Percentiles rank a stretch among this genome's conserved stretches.
phyloP scores from a whole-genome alignment of 2,888 invertebrate species.

The Saturnia japonica region DNA sequence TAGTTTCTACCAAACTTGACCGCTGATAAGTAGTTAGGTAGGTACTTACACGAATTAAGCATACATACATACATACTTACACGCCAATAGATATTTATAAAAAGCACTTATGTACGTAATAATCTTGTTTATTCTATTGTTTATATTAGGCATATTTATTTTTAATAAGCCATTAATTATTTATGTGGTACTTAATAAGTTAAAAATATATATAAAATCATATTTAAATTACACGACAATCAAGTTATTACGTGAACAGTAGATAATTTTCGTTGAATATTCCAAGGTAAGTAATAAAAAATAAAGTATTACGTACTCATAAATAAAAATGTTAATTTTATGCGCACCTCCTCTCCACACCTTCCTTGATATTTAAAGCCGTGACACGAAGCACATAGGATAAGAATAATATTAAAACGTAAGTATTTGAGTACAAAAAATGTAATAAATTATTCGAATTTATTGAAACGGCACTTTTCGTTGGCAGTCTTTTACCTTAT shows the following conservation, averaged over 20 bases:
- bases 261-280: slow-evolving; percentile 8
- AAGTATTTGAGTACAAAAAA: not conserved
- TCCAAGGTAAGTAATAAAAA: not conserved
- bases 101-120: not conserved
- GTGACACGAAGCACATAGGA: not conserved
- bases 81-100: not conserved
- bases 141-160: not conserved
- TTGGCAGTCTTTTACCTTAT: slow-evolving; percentile 4
- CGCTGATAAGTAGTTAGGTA: too few relatives aligned
- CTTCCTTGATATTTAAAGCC: slow-evolving; percentile 2
- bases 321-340: slow-evolving; percentile 14
- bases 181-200: not conserved
- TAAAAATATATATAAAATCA: slow-evolving; percentile 18
- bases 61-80: not conserved
- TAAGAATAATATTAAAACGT: not conserved
- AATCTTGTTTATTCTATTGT: not conserved
- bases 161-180: not conserved
- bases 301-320: not conserved
- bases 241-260: slow-evolving; percentile 19
- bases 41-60: too few relatives aligned
- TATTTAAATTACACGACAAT: not conserved
- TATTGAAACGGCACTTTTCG: not conserved
- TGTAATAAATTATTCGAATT: slow-evolving; percentile 1
- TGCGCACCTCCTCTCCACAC: not conserved
- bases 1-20: too few relatives aligned